Evolutionary conservation across 2,888 invertebrate species (phyloP), one percentile per base, ranked within the genome.

Genomic region (Acrobeloides nanus): DNA sequence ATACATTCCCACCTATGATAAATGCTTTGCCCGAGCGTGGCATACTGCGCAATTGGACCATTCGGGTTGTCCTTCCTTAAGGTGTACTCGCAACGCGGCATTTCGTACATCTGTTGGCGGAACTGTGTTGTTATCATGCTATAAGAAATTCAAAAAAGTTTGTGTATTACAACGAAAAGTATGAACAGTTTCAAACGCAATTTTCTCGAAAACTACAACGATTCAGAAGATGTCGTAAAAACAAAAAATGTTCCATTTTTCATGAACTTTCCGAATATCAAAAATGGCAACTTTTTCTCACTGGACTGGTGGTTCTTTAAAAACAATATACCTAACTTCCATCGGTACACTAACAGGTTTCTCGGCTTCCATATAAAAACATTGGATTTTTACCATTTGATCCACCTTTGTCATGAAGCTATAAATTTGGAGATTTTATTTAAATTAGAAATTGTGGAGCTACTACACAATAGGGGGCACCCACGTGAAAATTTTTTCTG

Each of bases 281-380:
- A n/a, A n/a, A n/a, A n/a, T n/a, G n/a, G n/a, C n/a, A n/a, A n/a
- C n/a, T n/a, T n/a, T n/a, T n/a, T n/a, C n/a, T n/a, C n/a, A n/a
- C n/a, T n/a, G n/a, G n/a, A n/a, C n/a, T n/a, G n/a, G n/a, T n/a
- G n/a, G n/a, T n/a, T n/a, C n/a, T n/a, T n/a, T n/a, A n/a, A n/a
- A n/a, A n/a, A n/a, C n/a, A n/a, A n/a, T n/a, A n/a, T n/a, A 66
- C 72, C 72, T 73, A 35, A 73, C 73, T 50, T 69, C 68, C 38
- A 73, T 37, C 1, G 69, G 70, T 4, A 62, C 65, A 3, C 62
- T 59, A 0, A 73, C 73, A 27, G 63, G 62, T 45, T 73, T 73
- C 24, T 73, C 69, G 1, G 73, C 69, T 57, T 73, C 73, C 73
- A 73, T 73, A 48, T 72, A 73, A 50, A 73, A 73, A 41, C 72